Conservation (phyloP, 1,140 invertebrate genomes). For the Calycopis cecrops region DNA sequence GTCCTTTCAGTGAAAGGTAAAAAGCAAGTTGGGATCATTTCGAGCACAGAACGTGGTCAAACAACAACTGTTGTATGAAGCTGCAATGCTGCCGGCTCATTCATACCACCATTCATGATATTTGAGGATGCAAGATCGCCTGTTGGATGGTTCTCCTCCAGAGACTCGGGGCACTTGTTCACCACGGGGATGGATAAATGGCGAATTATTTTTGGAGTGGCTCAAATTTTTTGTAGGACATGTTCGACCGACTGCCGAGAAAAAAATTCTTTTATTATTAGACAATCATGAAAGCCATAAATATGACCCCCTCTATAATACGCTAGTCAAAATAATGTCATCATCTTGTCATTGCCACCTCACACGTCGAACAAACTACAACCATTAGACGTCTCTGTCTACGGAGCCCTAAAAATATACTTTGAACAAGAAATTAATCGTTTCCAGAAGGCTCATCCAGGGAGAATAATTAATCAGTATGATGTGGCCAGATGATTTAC, state of each 20-base stretch:
- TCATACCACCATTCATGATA: conserved; percentile 2
- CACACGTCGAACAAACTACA: no score
- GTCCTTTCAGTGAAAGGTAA: conserved; percentile 36
- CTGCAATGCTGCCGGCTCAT: conserved; percentile 7
- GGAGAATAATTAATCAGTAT: no score
- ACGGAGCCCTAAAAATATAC: no score
- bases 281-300: conserved; percentile 7
- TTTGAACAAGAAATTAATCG: no score
- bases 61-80: conserved; percentile 5
- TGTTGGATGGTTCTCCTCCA: conserved; percentile 1
- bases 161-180: not conserved
- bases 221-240: not conserved
- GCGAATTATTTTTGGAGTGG: conserved; percentile 3
- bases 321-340: no score
- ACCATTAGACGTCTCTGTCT: no score
- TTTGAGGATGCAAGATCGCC: conserved; percentile 3
- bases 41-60: conserved; percentile 1
- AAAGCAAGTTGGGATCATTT: conserved; percentile 27
- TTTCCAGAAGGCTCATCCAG: no score
- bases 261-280: conserved; percentile 9
- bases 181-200: not conserved
- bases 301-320: no score
- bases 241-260: not conserved
- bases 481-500: no score
- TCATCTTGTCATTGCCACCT: no score